A percentile compares a stretch with the other conserved stretches of the same genome.
Evolutionary conservation across 2,113 vertebrate species (phyloP).

Genomic region (Apodemus sylvaticus): DNA sequence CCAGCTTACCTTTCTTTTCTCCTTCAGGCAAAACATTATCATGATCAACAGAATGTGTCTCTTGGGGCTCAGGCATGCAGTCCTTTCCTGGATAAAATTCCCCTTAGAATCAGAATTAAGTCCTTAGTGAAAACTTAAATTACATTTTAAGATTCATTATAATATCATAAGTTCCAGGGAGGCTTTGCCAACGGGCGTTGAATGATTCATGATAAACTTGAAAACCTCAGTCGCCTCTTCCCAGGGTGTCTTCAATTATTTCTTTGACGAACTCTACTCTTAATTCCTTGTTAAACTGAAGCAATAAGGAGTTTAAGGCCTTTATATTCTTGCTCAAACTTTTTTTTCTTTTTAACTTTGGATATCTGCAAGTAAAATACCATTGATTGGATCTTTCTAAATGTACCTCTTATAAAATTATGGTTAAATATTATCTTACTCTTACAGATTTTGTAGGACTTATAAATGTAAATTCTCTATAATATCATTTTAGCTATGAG

Average conservation of each 20-base stretch:
- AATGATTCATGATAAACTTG: slow-evolving; percentile 80
- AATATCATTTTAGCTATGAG: slow-evolving; percentile 54
- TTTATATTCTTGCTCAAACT: slow-evolving; percentile 67
- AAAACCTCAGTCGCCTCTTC: slow-evolving; percentile 69
- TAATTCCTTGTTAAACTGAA: slow-evolving; percentile 71
- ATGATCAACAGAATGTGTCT: slow-evolving; percentile 64
- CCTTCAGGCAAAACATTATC: slow-evolving; percentile 59
- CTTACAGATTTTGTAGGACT: slow-evolving; percentile 53
- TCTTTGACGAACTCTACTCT: slow-evolving; percentile 70
- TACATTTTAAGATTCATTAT: slow-evolving; percentile 79
- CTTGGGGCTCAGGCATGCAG: slow-evolving; percentile 34
- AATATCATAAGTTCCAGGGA: slow-evolving; percentile 71
- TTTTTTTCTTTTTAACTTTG: slow-evolving; percentile 65
- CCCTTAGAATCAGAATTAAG: slow-evolving; percentile 71
- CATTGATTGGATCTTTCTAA: slow-evolving; percentile 61
- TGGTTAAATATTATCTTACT: slow-evolving; percentile 67
- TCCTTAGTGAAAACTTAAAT: slow-evolving; percentile 77
- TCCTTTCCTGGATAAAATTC: slow-evolving; percentile 63
- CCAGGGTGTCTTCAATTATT: slow-evolving; percentile 79
- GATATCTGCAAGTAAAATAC: slow-evolving; percentile 66
- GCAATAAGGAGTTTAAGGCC: slow-evolving; percentile 67
- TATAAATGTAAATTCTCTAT: slow-evolving; percentile 50
- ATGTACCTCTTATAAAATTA: slow-evolving; percentile 48
- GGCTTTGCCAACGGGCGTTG: slow-evolving; percentile 78
- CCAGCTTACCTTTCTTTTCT: slow-evolving; percentile 67